A percentile compares a stretch with the other conserved stretches of the same genome.
Evolutionary conservation across 2,888 invertebrate genomes (phyloP).

Genomic region (Hypomecis atomaria): DNA sequence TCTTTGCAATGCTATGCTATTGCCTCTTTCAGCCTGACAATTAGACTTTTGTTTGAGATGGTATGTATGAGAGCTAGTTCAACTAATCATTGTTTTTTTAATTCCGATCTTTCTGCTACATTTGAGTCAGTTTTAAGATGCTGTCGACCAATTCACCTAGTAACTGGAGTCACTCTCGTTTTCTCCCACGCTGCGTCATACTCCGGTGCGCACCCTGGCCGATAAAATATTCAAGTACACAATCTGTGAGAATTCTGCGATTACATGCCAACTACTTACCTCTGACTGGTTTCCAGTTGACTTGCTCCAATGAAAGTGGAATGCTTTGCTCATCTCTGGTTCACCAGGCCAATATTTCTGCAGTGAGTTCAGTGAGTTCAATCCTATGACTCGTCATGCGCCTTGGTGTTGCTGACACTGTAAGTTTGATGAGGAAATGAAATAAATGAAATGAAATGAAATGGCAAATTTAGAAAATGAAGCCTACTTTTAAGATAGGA

Average conservation of each 20-base stretch:
- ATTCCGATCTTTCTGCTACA: too few species aligned
- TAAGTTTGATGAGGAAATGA: too few species aligned
- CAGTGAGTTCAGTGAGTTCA: neutral
- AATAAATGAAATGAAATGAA: too few species aligned
- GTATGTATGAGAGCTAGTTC: too few species aligned
- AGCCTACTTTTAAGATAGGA: too few species aligned
- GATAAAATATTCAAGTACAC: conserved; percentile 35
- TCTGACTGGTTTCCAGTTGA: conserved; percentile 37
- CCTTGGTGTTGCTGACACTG: too few species aligned
- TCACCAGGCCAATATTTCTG: conserved; percentile 9
- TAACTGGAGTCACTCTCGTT: conserved; percentile 66
- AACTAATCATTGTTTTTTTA: too few species aligned
- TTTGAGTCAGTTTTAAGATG: neutral
- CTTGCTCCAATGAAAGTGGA: conserved; percentile 40
- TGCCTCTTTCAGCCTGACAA: too few species aligned
- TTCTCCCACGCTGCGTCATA: conserved; percentile 69
- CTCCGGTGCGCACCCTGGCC: conserved; percentile 66
- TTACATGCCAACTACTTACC: conserved; percentile 30
- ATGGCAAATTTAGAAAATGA: too few species aligned
- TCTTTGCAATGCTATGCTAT: too few species aligned
- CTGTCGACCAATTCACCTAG: conserved; percentile 42
- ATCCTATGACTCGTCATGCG: too few species aligned
- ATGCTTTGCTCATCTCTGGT: conserved; percentile 22
- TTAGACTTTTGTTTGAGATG: too few species aligned
- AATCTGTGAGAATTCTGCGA: conserved; percentile 36